Conservation (phyloP, 2,113 vertebrate genomes). For the Narcine bancroftii region DNA sequence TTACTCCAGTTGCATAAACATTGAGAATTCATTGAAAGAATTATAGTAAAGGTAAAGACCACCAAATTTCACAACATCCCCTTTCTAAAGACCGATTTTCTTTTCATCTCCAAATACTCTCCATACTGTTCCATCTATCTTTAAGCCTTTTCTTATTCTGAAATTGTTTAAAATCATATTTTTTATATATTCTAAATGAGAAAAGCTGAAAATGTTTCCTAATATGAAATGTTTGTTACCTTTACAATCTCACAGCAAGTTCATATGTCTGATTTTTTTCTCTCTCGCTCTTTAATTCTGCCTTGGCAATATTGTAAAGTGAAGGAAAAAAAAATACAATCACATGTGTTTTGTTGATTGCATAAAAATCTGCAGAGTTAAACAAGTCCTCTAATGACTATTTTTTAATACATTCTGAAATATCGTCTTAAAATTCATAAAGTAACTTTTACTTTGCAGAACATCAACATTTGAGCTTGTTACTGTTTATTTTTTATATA, state of each 20-base stretch:
- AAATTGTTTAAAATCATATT: neutral
- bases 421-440: neutral
- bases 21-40: neutral
- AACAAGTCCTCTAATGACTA: neutral
- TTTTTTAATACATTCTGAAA: neutral
- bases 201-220: neutral
- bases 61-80: neutral
- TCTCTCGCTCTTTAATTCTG: neutral
- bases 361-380: neutral
- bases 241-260: neutral
- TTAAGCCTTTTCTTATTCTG: neutral
- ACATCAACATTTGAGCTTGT: neutral
- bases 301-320: too few species aligned
- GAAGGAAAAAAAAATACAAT: neutral
- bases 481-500: too few species aligned
- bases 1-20: neutral
- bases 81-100: neutral
- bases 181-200: neutral
- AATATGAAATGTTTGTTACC: neutral
- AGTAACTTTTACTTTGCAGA: neutral
- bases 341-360: neutral
- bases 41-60: neutral
- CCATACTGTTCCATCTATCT: neutral
- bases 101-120: neutral
- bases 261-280: neutral